Evolutionary conservation across 2,797 vertebrate genomes (phyloP).

Genomic region (Sciurus carolinensis): DNA sequence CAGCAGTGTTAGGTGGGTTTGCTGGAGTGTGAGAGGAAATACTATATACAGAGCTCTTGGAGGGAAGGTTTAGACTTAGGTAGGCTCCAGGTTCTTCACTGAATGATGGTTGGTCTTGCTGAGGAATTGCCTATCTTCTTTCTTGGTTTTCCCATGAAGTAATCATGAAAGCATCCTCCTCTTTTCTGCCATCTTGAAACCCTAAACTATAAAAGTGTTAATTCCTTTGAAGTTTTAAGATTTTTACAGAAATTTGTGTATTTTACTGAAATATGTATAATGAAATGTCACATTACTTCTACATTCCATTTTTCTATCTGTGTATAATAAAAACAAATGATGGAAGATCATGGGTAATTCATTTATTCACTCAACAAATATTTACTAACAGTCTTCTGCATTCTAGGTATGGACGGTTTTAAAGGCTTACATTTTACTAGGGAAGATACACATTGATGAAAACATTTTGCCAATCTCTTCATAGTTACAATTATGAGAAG

Average conservation of each 20-base stretch:
- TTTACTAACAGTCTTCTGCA: neutral
- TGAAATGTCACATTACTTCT: neutral
- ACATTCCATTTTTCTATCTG: constrained; percentile 26
- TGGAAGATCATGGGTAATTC: neutral
- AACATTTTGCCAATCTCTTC: neutral
- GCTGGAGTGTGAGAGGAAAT: too few relatives aligned
- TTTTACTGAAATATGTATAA: neutral
- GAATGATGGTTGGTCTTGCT: too few relatives aligned
- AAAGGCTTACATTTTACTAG: neutral
- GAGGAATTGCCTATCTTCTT: too few relatives aligned
- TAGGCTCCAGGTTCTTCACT: too few relatives aligned
- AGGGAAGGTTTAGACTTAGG: too few relatives aligned
- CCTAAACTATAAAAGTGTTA: neutral
- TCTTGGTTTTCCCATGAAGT: too few relatives aligned
- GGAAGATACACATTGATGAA: neutral
- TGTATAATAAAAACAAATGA: neutral
- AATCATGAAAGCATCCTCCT: too few relatives aligned
- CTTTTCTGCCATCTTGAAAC: too few relatives aligned
- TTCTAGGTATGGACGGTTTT: neutral
- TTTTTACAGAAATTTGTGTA: too few relatives aligned
- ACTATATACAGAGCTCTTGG: too few relatives aligned
- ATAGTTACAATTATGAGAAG: neutral
- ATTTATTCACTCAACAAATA: constrained; percentile 22
- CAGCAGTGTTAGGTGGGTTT: too few relatives aligned
- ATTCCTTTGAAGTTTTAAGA: constrained; percentile 34